Base-by-base conservation (phyloP, 2,113 vertebrate genomes). In the Mormyrus iriodes region DNA sequence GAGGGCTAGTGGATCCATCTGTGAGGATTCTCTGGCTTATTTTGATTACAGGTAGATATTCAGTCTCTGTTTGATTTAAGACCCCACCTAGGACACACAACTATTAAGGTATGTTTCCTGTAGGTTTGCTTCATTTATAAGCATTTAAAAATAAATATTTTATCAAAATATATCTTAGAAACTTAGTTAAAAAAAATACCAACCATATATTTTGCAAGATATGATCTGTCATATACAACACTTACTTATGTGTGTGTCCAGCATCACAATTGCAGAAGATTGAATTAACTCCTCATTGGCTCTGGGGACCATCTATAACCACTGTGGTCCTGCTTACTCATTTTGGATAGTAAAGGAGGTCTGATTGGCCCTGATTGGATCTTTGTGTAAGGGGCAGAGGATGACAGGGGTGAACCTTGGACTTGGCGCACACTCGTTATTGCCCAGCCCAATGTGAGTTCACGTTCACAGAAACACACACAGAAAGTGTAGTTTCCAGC, bases 131-230 rank as follows among this genome's bases (percentile, higher is more conserved):
- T 52, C n/a, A 0, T 86, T 53, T 86, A 53, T 13, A 53, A 86
- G 49, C 52, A 53, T 86, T 53, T 4, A 86, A 86, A 86, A 86
- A 86, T 53, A 86, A 86, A 86, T 35, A 53, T 86, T 35, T 86
- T 86, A 53, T 86, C 48, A 53, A 53, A 53, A 35, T 86, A 86
- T 35, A 86, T 35, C 15, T 86, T 35, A 53, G 51, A 46, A 84
- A 84, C 82, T 52, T 48, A 86, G 12, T 53, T 61, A 51, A 61
- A 87, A 87, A 61, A 42, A 87, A 42, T 61, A 35, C 42, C 82
- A 84, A 84, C 35, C 82, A 17, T 86, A 86, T 53, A 86, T 52
- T 86, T 86, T 52, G 85, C 85, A 52, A 86, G 85, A 86, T 86
- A 53, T 86, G 48, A 86, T 53, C 85, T 48, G 44, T 86, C 49